Base-by-base conservation (phyloP, 2,113 vertebrate genomes). In the Burhinus bistriatus region DNA sequence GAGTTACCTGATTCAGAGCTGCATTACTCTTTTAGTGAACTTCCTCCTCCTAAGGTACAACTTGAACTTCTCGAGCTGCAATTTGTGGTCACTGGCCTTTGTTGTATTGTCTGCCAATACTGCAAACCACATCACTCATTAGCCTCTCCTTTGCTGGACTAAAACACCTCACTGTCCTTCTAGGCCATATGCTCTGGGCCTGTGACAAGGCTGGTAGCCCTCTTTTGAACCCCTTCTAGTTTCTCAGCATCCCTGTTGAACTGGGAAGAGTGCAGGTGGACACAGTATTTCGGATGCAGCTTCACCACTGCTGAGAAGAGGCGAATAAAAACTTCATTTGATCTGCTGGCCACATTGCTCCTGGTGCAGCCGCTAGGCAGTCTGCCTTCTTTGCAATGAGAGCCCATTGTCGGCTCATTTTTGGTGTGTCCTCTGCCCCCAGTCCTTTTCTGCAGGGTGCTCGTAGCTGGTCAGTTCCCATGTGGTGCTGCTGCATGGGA, bases 401-500 rank as follows among this genome's bases (percentile, higher is more conserved):
- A 84, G 11, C 18, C 49, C 34, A 30, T 15, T 65, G 34, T 23
- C 80, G 40, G 4, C 27, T 54, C 1, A 3, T 12, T 83, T 88
- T 57, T 49, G 30, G 3, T 70, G 54, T 62, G 16, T 52, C 29
- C 10, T 89, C 21, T 78, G 30, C 8, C 27, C 20, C 14, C 44
- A 8, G 40, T 29, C 17, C 4, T 83, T 62, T 89, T 58, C 51
- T 87, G 20, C 32, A 84, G 47, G 19, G 6, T 11, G 3, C 44
- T 84, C 2, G 0, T 44, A 77, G 15, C 27, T 0, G 0, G 8
- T 54, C n/a, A 36, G 5, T 72, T 92, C 47, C 23, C 19, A 29
- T 44, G 18, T 36, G 22, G 6, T 75, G 23, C 44, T 79, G 32
- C n/a, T 85, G 29, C 57, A 19, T 2, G 5, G 14, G 11, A 14